Percentiles rank a stretch among this genome's conserved stretches.
Evolutionary conservation across 2,113 vertebrate genomes (phyloP).

Genomic region (Ibidorhyncha struthersii): DNA sequence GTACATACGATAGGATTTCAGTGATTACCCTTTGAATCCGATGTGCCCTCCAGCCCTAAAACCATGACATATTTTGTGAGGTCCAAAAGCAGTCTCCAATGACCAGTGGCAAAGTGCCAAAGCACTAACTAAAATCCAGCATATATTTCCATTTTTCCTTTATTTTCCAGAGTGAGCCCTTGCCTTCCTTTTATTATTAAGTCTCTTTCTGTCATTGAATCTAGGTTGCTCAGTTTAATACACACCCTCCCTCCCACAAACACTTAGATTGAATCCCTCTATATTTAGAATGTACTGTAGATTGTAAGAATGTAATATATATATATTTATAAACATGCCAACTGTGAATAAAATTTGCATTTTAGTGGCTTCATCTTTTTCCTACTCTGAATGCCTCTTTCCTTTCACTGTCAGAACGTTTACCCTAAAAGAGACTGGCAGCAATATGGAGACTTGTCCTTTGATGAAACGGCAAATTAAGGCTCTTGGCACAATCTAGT

Average conservation of each 20-base stretch:
- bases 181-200: not conserved
- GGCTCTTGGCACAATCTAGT: not conserved
- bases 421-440: conserved; percentile 9
- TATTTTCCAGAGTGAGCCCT: not conserved
- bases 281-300: conserved; percentile 61
- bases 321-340: conserved; percentile 75
- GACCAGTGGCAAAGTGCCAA: conserved; percentile 15
- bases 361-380: conserved; percentile 55
- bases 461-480: not conserved
- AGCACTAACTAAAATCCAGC: not conserved
- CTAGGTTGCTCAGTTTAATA: not conserved
- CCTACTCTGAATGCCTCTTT: conserved; percentile 21
- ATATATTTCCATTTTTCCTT: not conserved
- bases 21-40: not conserved
- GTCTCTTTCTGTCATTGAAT: not conserved
- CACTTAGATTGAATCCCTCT: conserved; percentile 29
- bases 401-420: not conserved
- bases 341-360: conserved; percentile 74
- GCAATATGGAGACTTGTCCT: not conserved
- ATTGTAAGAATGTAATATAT: conserved; percentile 76
- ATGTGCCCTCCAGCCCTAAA: not conserved
- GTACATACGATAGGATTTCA: not conserved
- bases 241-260: not conserved
- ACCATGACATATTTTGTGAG: not conserved
- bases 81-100: not conserved